Evolutionary conservation across 2,888 invertebrate genomes (phyloP).

Genomic region (Aporophyla lueneburgensis): DNA sequence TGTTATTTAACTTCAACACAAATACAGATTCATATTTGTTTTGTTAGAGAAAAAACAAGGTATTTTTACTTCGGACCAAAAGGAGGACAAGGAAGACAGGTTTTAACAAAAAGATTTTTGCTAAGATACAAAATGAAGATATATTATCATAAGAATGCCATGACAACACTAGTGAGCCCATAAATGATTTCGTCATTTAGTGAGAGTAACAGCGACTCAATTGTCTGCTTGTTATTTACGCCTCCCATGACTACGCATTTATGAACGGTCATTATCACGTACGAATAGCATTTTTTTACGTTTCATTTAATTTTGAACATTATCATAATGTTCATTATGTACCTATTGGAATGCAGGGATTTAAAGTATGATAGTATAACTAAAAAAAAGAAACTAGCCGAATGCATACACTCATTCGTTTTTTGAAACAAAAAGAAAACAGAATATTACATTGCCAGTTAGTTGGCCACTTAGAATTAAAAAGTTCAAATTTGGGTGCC

Average conservation of each 20-base stretch:
- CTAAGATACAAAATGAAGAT: not conserved
- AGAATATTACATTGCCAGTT: not conserved
- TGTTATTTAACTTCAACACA: not conserved
- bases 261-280: conserved; percentile 35
- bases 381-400: not conserved
- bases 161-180: conserved; percentile 22
- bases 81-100: not conserved
- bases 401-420: not conserved
- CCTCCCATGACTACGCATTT: conserved; percentile 42
- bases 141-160: conserved; percentile 22
- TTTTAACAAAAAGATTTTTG: not conserved
- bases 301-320: conserved; percentile 5
- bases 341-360: not conserved
- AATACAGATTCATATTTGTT: not conserved
- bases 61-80: not conserved
- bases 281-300: conserved; percentile 25
- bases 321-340: not conserved
- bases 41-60: not conserved
- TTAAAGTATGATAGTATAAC: not conserved
- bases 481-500: not conserved
- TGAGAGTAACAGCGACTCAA: conserved; percentile 47
- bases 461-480: not conserved
- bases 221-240: conserved; percentile 58
- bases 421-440: not conserved
- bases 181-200: conserved; percentile 37